Conservation (phyloP, 2,797 vertebrate species). For the Acrocephalus scirpaceus region DNA sequence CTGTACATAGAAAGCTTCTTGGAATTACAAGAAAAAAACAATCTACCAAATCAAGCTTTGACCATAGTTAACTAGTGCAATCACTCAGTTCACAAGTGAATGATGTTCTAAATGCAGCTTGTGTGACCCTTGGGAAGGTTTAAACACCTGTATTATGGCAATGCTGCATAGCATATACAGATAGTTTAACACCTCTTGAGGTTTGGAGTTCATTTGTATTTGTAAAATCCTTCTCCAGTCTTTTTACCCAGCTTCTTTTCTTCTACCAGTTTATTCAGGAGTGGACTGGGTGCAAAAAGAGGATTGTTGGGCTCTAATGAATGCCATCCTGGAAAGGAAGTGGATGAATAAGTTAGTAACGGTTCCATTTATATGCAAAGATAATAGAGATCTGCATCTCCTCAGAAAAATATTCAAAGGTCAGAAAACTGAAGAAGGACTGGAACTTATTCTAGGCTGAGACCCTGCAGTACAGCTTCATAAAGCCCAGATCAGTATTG, state of each 20-base stretch:
- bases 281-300: slow-evolving; percentile 82
- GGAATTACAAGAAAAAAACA: slow-evolving; percentile 42
- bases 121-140: neutral
- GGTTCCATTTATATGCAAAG: neutral
- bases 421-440: neutral
- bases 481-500: neutral
- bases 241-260: slow-evolving; percentile 94
- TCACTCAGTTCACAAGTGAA: slow-evolving; percentile 12
- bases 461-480: neutral
- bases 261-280: slow-evolving; percentile 88
- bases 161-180: neutral
- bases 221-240: slow-evolving; percentile 95
- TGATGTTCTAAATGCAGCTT: slow-evolving; percentile 20
- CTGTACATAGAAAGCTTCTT: slow-evolving; percentile 53
- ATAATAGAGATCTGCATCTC: neutral
- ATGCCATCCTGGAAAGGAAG: slow-evolving; percentile 84
- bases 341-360: neutral
- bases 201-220: slow-evolving; percentile 82
- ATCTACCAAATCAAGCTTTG: slow-evolving; percentile 37
- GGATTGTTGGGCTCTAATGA: slow-evolving; percentile 83
- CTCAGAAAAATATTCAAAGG: neutral
- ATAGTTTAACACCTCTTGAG: neutral
- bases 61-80: slow-evolving; percentile 1
- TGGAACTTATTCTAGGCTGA: neutral
- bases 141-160: neutral